Percentiles rank a stretch among this genome's conserved stretches.
phyloP scores from a whole-genome alignment of 2,888 invertebrate species.

The Leucozona laternaria region DNA sequence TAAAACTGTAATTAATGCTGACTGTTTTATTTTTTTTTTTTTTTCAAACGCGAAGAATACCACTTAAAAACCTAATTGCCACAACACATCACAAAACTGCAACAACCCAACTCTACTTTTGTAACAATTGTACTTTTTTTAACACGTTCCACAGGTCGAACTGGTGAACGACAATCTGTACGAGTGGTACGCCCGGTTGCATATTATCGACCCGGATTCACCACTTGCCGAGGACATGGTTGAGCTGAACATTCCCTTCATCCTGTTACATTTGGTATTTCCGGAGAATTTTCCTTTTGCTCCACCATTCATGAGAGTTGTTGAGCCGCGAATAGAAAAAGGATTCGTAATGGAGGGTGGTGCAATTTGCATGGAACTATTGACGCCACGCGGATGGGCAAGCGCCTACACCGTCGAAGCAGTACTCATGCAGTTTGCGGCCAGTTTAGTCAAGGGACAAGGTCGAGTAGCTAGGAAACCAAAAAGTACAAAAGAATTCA shows the following conservation, averaged over 20 bases:
- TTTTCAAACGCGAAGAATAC: background rate
- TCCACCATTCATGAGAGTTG: constrained; percentile 93
- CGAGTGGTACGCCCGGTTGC: constrained; percentile 94
- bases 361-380: constrained; percentile 94
- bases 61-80: constrained; percentile 42
- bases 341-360: constrained; percentile 96
- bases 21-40: constrained; percentile 12
- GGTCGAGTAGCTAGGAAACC: constrained; percentile 92
- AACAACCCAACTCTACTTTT: background rate
- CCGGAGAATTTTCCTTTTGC: constrained; percentile 96
- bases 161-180: constrained; percentile 93
- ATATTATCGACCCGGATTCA: constrained; percentile 93
- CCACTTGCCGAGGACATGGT: constrained; percentile 92
- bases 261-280: constrained; percentile 91
- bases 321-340: constrained; percentile 91
- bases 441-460: constrained; percentile 94
- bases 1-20: constrained; percentile 4
- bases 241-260: constrained; percentile 89
- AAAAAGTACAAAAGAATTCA: constrained; percentile 91
- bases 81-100: constrained; percentile 17
- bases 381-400: constrained; percentile 94
- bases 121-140: background rate
- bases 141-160: constrained; percentile 86
- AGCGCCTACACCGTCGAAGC: constrained; percentile 95
- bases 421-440: constrained; percentile 94